These are phyloP conservation scores for Geotrypetes seraphini DNA, from an alignment of 2,797 vertebrate species.

Conservation along the genomic window DNA sequence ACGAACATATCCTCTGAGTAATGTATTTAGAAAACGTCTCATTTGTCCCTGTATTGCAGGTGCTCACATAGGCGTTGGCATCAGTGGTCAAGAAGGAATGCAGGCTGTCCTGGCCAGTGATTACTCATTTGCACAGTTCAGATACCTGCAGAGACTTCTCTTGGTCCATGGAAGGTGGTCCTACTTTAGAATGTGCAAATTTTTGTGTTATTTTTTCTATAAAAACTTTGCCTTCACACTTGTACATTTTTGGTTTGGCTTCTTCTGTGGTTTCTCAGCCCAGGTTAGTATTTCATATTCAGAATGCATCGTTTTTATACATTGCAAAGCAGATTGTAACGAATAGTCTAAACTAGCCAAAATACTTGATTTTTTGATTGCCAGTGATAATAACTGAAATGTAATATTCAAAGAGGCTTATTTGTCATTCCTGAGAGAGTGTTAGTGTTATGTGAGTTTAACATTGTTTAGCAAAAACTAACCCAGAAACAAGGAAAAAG, in stretches of 20 bases:
- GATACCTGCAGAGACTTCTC: conserved; percentile 64
- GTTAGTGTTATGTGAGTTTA: too few species aligned
- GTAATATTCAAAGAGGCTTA: too few species aligned
- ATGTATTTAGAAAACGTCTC: neutral
- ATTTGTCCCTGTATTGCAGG: conserved; percentile 32
- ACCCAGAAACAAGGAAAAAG: too few species aligned
- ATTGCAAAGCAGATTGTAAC: too few species aligned
- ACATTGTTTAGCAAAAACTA: too few species aligned
- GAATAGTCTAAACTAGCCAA: too few species aligned
- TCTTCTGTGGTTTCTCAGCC: conserved; percentile 76
- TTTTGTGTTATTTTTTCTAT: conserved; percentile 77
- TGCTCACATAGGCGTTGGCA: conserved; percentile 67
- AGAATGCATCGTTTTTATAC: too few species aligned
- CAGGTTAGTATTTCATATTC: conserved; percentile 46
- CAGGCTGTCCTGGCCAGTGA: conserved; percentile 68
- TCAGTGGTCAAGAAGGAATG: conserved; percentile 69
- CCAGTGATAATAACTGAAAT: too few species aligned
- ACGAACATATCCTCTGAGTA: too few species aligned
- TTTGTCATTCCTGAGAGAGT: too few species aligned
- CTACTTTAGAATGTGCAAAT: conserved; percentile 71
- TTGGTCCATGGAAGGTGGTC: conserved; percentile 71
- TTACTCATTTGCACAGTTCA: conserved; percentile 70
- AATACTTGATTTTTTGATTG: too few species aligned
- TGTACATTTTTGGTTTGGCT: conserved; percentile 75
- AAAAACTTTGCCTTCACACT: conserved; percentile 75